A percentile compares a stretch with the other conserved stretches of the same genome.
phyloP scores from a whole-genome alignment of 1,140 invertebrate genomes.

The Ephestia elutella region DNA sequence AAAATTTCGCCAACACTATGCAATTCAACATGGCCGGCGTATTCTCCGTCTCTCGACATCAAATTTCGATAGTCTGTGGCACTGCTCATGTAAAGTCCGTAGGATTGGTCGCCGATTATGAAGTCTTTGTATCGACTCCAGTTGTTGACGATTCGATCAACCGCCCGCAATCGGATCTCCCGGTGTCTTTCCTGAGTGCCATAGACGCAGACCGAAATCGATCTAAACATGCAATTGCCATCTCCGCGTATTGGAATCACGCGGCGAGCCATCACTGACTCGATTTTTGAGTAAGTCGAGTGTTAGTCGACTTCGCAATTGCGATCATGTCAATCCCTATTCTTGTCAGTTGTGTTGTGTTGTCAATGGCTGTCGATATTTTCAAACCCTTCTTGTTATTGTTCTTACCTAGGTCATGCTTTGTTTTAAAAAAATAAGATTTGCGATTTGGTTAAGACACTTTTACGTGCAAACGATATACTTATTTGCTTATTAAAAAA shows the following conservation, averaged over 20 bases:
- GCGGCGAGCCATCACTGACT: constrained; percentile 36
- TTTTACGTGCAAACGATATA: too few species aligned
- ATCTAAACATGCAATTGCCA: constrained; percentile 62
- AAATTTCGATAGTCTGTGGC: constrained; percentile 39
- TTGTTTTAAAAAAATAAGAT: neutral
- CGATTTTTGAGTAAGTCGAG: neutral
- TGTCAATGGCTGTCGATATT: neutral
- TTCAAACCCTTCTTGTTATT: neutral
- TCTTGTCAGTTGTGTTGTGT: constrained; percentile 1
- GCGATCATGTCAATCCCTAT: constrained; percentile 11
- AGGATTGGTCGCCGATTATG: constrained; percentile 57
- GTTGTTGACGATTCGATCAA: constrained; percentile 46
- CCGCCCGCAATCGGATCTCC: constrained; percentile 46
- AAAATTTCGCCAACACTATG: constrained; percentile 52
- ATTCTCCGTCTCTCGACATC: constrained; percentile 55
- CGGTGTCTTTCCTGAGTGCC: constrained; percentile 54
- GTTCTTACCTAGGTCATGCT: neutral
- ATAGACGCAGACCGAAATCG: constrained; percentile 54
- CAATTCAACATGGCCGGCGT: constrained; percentile 57
- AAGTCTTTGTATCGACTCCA: constrained; percentile 62
- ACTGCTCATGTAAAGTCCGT: constrained; percentile 33
- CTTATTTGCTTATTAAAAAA: too few species aligned
- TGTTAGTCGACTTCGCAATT: constrained; percentile 15
- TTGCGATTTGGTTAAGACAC: neutral
- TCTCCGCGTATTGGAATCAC: constrained; percentile 52